phyloP scores from a whole-genome alignment of 2,888 invertebrate species.

The Gnatocerus cornutus region DNA sequence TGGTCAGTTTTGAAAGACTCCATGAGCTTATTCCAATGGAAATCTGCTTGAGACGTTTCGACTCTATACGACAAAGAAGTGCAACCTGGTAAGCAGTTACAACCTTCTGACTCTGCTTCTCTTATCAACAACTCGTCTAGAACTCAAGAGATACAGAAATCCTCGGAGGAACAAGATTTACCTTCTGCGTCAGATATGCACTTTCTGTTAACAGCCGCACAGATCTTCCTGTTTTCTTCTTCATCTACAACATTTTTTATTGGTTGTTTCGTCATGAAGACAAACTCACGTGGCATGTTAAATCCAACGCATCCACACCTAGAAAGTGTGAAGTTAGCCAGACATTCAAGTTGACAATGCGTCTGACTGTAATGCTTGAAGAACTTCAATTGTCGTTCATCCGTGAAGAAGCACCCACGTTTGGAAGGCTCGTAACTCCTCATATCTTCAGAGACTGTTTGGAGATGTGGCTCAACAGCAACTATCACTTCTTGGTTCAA shows the following conservation, averaged over 20 bases:
- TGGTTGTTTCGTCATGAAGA: neutral
- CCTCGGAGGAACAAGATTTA: neutral
- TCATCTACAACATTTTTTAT: conserved; percentile 1
- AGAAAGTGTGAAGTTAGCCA: conserved; percentile 76
- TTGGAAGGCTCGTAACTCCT: conserved; percentile 75
- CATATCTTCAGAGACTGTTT: conserved; percentile 78
- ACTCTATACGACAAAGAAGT: conserved; percentile 82
- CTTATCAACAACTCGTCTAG: conserved; percentile 73
- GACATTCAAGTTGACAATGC: conserved; percentile 80
- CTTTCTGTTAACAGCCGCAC: neutral
- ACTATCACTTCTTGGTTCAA: conserved; percentile 79
- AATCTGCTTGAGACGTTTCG: conserved; percentile 82
- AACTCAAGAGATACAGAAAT: neutral
- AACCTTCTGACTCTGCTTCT: conserved; percentile 70
- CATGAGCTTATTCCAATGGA: conserved; percentile 77
- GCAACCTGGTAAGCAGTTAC: conserved; percentile 78
- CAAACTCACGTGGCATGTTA: conserved; percentile 74
- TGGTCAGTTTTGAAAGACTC: conserved; percentile 72
- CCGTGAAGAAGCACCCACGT: conserved; percentile 78
- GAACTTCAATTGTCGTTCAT: conserved; percentile 76
- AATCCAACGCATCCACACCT: conserved; percentile 70
- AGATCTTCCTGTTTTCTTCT: neutral
- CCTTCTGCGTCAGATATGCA: neutral
- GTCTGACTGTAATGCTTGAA: conserved; percentile 80
- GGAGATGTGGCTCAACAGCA: conserved; percentile 81